Conservation (phyloP, 2,113 vertebrate genomes). For the human (Homo sapiens) region DNA sequence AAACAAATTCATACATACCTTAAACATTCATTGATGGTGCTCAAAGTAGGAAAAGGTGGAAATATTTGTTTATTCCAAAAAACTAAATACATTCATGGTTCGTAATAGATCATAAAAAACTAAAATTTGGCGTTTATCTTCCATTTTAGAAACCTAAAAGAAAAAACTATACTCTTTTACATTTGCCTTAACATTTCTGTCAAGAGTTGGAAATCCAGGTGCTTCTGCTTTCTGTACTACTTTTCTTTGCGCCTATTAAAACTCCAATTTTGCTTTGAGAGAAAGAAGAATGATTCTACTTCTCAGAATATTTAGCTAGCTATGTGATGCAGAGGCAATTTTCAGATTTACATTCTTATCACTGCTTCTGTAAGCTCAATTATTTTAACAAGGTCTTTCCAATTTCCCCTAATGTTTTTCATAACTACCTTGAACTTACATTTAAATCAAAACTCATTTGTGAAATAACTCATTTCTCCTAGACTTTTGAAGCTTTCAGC, state of each 20-base stretch:
- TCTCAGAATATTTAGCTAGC: conserved; percentile 57
- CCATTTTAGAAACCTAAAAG: conserved; percentile 25
- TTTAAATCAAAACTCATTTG: conserved; percentile 68
- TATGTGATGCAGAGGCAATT: conserved; percentile 63
- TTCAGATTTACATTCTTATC: conserved; percentile 73
- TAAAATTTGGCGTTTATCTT: neutral
- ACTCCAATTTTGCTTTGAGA: conserved; percentile 65
- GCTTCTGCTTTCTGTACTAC: neutral
- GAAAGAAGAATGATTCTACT: conserved; percentile 58
- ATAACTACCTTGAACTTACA: conserved; percentile 62
- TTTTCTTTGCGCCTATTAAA: conserved; percentile 62
- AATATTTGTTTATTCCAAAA: neutral
- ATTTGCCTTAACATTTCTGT: neutral
- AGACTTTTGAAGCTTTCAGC: conserved; percentile 34
- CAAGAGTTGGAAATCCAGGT: neutral
- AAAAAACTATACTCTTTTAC: neutral
- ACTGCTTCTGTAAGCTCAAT: conserved; percentile 65
- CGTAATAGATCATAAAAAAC: neutral
- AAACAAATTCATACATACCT: neutral
- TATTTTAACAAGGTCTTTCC: conserved; percentile 76
- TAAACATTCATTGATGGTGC: neutral
- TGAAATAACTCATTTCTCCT: conserved; percentile 53
- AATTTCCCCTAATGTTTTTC: conserved; percentile 71
- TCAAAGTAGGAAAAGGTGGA: neutral
- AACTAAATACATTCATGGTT: neutral